Conservation (phyloP, 2,113 vertebrate genomes). For the Morone saxatilis region DNA sequence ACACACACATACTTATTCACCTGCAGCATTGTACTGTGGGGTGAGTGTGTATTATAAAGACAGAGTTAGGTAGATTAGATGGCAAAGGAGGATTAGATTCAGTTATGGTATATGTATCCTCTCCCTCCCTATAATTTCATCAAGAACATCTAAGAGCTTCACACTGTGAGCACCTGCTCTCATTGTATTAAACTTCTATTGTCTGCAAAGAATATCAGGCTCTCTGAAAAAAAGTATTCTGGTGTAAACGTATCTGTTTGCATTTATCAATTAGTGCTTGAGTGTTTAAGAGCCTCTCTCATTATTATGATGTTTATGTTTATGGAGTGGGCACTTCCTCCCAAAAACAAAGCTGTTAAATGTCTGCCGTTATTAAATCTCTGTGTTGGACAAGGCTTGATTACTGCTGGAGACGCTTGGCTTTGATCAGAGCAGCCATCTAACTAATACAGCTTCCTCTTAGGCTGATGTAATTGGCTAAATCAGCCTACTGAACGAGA, state of each 20-base stretch:
- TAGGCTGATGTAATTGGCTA: conserved; percentile 67
- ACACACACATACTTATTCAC: conserved; percentile 44
- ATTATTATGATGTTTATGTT: conserved; percentile 36
- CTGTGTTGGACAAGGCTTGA: conserved; percentile 53
- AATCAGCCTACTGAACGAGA: conserved; percentile 58
- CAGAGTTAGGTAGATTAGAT: conserved; percentile 46
- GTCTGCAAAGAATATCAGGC: neutral
- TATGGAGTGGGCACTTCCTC: conserved; percentile 51
- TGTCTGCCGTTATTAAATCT: conserved; percentile 57
- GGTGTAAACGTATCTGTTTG: conserved; percentile 1
- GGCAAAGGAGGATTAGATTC: conserved; percentile 49
- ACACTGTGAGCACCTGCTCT: conserved; percentile 53
- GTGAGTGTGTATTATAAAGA: conserved; percentile 46
- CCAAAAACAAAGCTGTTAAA: conserved; percentile 51
- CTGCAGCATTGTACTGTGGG: conserved; percentile 44
- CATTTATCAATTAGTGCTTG: neutral
- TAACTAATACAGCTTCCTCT: conserved; percentile 71
- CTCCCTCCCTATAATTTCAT: conserved; percentile 38
- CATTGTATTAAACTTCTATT: conserved; percentile 18
- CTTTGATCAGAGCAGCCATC: conserved; percentile 78
- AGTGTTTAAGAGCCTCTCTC: neutral
- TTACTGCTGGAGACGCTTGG: conserved; percentile 47
- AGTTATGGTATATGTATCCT: conserved; percentile 66
- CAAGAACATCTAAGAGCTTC: conserved; percentile 26
- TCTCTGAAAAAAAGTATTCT: neutral